Base-by-base conservation (phyloP, 2,888 invertebrate genomes). In the Xestia c-nigrum region DNA sequence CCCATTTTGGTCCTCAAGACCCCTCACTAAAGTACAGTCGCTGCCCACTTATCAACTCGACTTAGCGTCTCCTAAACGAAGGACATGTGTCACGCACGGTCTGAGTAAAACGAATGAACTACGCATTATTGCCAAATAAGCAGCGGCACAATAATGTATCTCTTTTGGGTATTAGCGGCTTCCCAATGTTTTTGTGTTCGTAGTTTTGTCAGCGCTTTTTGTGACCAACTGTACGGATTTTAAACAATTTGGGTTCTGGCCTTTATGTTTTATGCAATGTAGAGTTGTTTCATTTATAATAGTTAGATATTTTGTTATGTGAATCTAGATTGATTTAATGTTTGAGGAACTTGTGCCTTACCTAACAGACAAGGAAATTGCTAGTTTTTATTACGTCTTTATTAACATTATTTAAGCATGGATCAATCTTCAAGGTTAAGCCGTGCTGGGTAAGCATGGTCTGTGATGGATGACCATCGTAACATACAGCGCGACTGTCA, bases 71-170 rank as follows among this genome's bases (percentile, higher is more conserved):
- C 66, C 87, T 72, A 78, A 75, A 82, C 77, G 87, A 84, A 78
- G 78, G 89, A 89, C 89, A 89, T 86, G 81, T 89, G 89, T 89
- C 89, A 88, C 84, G 74, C 74, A 65, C 70, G 84, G 78, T 77
- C 83, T 89, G 89, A 88, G 81, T 70, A 85, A 85, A 88, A 89
- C 87, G 83, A 87, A 89, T 89, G 88, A 89, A 88, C 85, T 83
- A 75, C 81, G 86, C 80, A 85, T 88, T 87, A 87, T 85, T 88
- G 88, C 77, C 76, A 81, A 89, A 89, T 88, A 88, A 88, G 85
- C 87, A 84, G 16, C 38, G 79, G 65, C 64, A 85, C 78, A 85
- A 87, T 85, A 87, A 86, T 88, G 78, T 86, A 76, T 86, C 73
- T 79, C 72, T 80, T 78, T 79, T 57, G 66, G 71, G 79, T 78